Evolutionary conservation across 2,888 invertebrate species (phyloP).

Genomic region (Drosophila pegasa): DNA sequence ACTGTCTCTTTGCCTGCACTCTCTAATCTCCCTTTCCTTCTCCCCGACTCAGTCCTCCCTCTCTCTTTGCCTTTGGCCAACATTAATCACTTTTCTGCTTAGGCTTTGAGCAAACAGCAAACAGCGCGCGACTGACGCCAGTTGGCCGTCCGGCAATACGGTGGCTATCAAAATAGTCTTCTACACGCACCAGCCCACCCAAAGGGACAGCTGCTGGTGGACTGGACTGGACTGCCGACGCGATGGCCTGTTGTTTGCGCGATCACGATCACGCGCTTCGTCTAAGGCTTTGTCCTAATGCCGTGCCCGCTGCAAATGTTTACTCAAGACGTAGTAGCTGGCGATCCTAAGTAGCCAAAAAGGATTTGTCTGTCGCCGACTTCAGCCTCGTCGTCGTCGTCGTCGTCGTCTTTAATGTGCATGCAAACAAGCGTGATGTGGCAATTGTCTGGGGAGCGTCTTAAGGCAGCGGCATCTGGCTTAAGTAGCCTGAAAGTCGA

Average conservation of each 20-base stretch:
- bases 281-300: constrained; percentile 65
- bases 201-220: constrained; percentile 59
- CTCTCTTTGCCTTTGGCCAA: constrained; percentile 33
- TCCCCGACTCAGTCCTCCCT: not conserved
- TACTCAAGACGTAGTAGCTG: constrained; percentile 57
- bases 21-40: not conserved
- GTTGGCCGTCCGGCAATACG: constrained; percentile 39
- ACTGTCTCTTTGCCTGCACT: not conserved
- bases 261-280: constrained; percentile 76
- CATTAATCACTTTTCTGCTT: constrained; percentile 75
- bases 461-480: constrained; percentile 20
- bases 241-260: constrained; percentile 50
- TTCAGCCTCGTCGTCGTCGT: constrained; percentile 22
- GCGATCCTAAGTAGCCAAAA: constrained; percentile 73
- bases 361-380: constrained; percentile 72
- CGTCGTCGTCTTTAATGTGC: constrained; percentile 72
- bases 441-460: constrained; percentile 73
- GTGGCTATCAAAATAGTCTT: constrained; percentile 77
- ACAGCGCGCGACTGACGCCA: constrained; percentile 71
- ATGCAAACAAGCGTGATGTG: constrained; percentile 79
- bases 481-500: constrained; percentile 60
- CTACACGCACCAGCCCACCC: constrained; percentile 77
- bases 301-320: constrained; percentile 70
- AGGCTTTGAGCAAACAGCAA: constrained; percentile 43
- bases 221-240: constrained; percentile 31